A percentile compares a stretch with the other conserved stretches of the same genome.
phyloP scores from a whole-genome alignment of 2,113 vertebrate species.

The Ceuthmochares aereus region DNA sequence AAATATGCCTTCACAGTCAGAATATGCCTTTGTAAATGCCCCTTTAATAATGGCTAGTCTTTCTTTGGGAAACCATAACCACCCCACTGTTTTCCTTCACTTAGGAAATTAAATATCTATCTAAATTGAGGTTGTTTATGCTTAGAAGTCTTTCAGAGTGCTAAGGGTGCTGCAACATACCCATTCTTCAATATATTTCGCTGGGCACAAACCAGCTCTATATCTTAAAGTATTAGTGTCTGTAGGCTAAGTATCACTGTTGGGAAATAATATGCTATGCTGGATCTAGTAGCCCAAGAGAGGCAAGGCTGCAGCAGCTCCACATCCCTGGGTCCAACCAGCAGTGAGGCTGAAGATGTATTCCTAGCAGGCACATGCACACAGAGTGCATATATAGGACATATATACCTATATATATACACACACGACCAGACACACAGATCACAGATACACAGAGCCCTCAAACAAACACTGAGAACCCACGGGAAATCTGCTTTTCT shows the following conservation, averaged over 20 bases:
- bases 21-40: neutral
- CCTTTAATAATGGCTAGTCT: neutral
- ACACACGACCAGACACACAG: neutral
- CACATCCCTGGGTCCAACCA: neutral
- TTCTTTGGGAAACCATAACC: neutral
- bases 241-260: neutral
- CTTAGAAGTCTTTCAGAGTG: neutral
- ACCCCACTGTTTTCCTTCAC: neutral
- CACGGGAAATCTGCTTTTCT: neutral
- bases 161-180: neutral
- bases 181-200: neutral
- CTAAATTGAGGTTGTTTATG: neutral
- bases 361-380: neutral
- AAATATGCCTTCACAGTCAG: neutral
- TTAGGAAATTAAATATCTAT: neutral
- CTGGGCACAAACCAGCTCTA: neutral
- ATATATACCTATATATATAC: neutral
- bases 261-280: neutral
- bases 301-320: neutral
- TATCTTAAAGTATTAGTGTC: neutral
- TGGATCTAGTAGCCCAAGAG: neutral
- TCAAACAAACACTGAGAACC: neutral
- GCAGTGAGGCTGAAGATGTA: neutral
- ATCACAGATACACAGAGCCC: neutral
- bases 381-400: neutral